Evolutionary conservation across 2,113 vertebrate genomes (phyloP).

Genomic region (Camelus dromedarius): DNA sequence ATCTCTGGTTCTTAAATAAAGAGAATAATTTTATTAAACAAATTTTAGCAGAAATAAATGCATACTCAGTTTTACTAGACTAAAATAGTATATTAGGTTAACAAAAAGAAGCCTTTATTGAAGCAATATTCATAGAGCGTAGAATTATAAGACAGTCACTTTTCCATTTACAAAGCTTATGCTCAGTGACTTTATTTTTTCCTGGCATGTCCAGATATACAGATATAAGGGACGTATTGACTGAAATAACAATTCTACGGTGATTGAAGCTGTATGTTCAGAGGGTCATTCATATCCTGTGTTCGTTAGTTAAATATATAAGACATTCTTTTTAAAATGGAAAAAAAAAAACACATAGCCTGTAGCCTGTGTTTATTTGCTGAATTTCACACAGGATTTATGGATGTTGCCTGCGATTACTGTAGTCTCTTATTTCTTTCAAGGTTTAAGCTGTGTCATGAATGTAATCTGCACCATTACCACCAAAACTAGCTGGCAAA

Average conservation of each 20-base stretch:
- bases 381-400: slow-evolving; percentile 7
- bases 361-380: background rate
- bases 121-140: background rate
- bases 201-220: slow-evolving; percentile 70
- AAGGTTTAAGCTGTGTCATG: background rate
- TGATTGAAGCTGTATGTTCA: slow-evolving; percentile 70
- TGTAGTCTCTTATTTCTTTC: background rate
- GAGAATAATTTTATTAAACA: background rate
- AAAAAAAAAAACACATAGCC: background rate
- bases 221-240: slow-evolving; percentile 70
- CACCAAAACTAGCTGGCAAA: background rate
- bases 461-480: background rate
- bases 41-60: slow-evolving; percentile 6
- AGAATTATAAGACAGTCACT: slow-evolving; percentile 71
- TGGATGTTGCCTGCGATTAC: background rate
- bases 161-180: slow-evolving; percentile 73
- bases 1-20: slow-evolving; percentile 40
- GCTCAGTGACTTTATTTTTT: slow-evolving; percentile 70
- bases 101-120: background rate
- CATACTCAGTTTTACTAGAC: background rate
- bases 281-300: slow-evolving; percentile 23
- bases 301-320: slow-evolving; percentile 69
- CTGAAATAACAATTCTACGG: slow-evolving; percentile 65
- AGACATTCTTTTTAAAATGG: slow-evolving; percentile 66
- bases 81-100: slow-evolving; percentile 1